Evolutionary conservation across 2,113 vertebrate genomes (phyloP).

Genomic region (Pachycephala philippinensis): DNA sequence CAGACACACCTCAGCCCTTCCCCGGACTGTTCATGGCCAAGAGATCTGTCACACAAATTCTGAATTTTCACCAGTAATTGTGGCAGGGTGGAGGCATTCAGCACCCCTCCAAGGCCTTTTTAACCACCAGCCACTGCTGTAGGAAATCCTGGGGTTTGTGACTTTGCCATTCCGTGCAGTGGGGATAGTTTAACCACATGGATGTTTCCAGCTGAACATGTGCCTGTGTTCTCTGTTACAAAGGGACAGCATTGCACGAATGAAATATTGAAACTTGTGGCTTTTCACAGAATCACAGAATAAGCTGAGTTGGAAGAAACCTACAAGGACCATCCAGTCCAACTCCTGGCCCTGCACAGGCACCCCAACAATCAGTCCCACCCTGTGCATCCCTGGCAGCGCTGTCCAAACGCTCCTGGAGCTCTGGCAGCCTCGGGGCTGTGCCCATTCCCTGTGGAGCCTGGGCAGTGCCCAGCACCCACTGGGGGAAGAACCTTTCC

Average conservation of each 20-base stretch:
- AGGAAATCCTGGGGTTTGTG: neutral
- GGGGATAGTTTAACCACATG: neutral
- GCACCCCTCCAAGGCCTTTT: neutral
- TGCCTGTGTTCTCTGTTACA: neutral
- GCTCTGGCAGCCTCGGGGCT: neutral
- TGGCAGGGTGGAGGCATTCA: fast-evolving
- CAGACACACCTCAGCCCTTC: neutral
- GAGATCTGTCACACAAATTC: neutral
- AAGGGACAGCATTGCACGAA: fast-evolving
- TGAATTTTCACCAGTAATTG: neutral
- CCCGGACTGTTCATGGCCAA: neutral
- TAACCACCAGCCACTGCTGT: neutral
- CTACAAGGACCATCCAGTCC: neutral
- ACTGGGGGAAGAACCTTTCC: neutral
- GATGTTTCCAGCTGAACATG: fast-evolving
- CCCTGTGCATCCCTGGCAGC: neutral
- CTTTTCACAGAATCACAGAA: neutral
- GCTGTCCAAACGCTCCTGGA: neutral
- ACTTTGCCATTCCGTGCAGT: neutral
- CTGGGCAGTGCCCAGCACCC: neutral
- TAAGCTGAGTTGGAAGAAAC: neutral
- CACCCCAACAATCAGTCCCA: fast-evolving
- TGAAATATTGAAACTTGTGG: neutral
- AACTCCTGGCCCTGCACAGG: fast-evolving
- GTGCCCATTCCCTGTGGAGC: neutral